phyloP scores from a whole-genome alignment of 2,797 vertebrate genomes.

The Ceryle rudis region DNA sequence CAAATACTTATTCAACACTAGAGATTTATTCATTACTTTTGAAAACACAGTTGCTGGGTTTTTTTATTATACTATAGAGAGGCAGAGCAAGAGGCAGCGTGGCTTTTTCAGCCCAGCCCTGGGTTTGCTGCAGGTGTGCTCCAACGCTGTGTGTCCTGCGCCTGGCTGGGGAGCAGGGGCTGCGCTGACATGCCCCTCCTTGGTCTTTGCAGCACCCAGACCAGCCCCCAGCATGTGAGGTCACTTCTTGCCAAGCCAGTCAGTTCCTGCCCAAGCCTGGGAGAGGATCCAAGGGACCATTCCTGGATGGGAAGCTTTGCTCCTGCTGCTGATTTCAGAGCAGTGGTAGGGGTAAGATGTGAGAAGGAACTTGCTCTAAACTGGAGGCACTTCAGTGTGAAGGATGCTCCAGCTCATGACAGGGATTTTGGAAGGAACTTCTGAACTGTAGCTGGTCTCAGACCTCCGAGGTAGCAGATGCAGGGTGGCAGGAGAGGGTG shows the following conservation, averaged over 20 bases:
- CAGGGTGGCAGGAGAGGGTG: background rate
- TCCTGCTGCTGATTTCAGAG: background rate
- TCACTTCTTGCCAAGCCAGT: accelerated
- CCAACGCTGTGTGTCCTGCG: accelerated
- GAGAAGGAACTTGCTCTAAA: background rate
- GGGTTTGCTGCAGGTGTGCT: background rate
- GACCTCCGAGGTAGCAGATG: background rate
- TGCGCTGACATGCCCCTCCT: accelerated
- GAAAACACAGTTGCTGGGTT: conserved; percentile 23
- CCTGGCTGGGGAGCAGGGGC: accelerated
- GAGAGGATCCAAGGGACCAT: background rate
- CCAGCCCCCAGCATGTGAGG: accelerated
- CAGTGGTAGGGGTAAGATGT: background rate
- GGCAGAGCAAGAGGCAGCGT: background rate
- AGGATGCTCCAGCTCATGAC: background rate
- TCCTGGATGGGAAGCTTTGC: background rate
- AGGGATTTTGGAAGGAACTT: background rate
- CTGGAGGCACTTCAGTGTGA: background rate
- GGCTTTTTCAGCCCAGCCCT: background rate
- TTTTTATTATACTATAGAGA: background rate
- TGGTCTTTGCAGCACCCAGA: accelerated
- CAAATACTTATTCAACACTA: background rate
- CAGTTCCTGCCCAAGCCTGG: accelerated
- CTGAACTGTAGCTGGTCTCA: background rate
- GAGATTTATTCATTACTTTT: conserved; percentile 26